Evolutionary conservation across 2,888 invertebrate genomes (phyloP).

Genomic region (Liodrosophila aerea): DNA sequence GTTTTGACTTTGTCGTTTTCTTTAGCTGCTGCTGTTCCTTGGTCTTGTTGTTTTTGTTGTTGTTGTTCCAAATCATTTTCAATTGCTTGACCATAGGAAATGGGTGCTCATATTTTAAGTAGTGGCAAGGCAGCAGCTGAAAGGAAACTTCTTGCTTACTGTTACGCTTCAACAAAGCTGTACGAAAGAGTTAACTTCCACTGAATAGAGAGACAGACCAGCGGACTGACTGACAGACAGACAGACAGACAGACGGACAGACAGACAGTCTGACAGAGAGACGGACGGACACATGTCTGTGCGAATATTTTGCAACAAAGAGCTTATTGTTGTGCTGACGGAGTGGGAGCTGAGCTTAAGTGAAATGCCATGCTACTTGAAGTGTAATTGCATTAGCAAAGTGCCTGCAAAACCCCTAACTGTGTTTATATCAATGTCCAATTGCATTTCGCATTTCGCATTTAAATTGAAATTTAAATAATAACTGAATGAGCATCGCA

Average conservation of each 20-base stretch:
- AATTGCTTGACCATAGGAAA: conserved; percentile 77
- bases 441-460: conserved; percentile 8
- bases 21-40: conserved; percentile 3
- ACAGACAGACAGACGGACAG: neutral
- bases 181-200: conserved; percentile 49
- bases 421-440: conserved; percentile 42
- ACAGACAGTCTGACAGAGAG: neutral
- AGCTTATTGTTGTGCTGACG: conserved; percentile 45
- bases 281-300: conserved; percentile 26
- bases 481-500: too few species aligned
- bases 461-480: conserved; percentile 7
- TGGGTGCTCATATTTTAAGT: conserved; percentile 77
- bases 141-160: conserved; percentile 69
- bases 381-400: conserved; percentile 72
- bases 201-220: neutral
- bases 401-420: conserved; percentile 58
- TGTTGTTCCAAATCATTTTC: conserved; percentile 71
- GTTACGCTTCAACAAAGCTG: conserved; percentile 75
- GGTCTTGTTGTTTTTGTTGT: conserved; percentile 18
- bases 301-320: conserved; percentile 56
- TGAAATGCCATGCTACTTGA: conserved; percentile 65
- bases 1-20: conserved; percentile 67
- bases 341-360: conserved; percentile 33
- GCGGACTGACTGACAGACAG: conserved; percentile 2
- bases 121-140: conserved; percentile 53